Evolutionary conservation across 64 coral and sea anemone species (phyloP), one percentile per base, ranked within the genome.

Genomic region (Porites lutea): DNA sequence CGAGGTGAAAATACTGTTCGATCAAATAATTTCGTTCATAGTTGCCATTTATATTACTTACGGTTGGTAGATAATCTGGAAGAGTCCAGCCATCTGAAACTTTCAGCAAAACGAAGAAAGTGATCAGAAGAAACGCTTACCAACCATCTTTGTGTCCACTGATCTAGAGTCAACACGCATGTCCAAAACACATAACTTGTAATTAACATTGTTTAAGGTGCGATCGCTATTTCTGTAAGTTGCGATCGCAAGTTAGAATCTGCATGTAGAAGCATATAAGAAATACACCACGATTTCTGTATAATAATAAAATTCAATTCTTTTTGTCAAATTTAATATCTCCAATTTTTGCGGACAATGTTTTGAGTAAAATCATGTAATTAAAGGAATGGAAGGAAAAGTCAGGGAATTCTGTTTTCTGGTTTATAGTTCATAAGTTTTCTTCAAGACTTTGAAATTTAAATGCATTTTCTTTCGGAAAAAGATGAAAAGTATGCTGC

Each of bases 1-100:
- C 85, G 3, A 88, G 64, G 48, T 45, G 45, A 70, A 88, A 59
- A 75, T 88, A 88, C 64, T 88, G 47, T 60, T 70, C 19, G 37
- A 88, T 75, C 19, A 73, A 74, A 51, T 53, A 53, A 19, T 88
- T 60, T 58, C 86, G n/a, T 23, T 71, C 68, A 37, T 71, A 1
- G 22, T 71, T 71, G 68, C 23, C 23, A 71, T 71, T 71, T 12
- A 2, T 75, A 47, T 75, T 75, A 2, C 37, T 48, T 75, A 71
- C 19, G 67, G 67, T 22, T 71, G 67, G 19, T 14, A 71, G 67
- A 71, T 71, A 71, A 71, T 71, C n/a, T 71, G 67, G 67, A 71
- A 22, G 67, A 71, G 3, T 20, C 14, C 67, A 21, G 67, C 19
- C 67, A 71, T 71, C 67, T 75, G 37, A 75, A 47, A 75, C 45